These are phyloP conservation scores for Podilymbus podiceps DNA, from an alignment of 2,113 vertebrate genomes.

Conservation along the genomic window DNA sequence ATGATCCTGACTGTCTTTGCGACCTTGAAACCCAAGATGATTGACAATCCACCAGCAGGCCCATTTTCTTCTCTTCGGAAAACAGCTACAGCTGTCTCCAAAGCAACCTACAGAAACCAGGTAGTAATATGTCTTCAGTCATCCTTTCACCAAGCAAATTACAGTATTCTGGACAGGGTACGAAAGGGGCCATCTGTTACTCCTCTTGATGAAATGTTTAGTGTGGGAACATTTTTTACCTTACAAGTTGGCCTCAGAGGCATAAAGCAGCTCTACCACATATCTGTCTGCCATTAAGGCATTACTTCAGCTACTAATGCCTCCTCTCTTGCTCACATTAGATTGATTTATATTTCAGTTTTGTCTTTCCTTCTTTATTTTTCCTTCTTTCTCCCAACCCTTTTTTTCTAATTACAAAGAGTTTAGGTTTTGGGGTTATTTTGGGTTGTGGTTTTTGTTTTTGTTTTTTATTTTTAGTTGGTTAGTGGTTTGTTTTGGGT, in stretches of 20 bases:
- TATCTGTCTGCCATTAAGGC: background rate
- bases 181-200: conserved; percentile 19
- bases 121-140: background rate
- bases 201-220: conserved; percentile 13
- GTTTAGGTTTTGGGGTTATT: background rate
- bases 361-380: background rate
- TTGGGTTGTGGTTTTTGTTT: too few species aligned
- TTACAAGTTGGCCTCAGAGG: background rate
- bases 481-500: background rate
- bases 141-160: conserved; percentile 28
- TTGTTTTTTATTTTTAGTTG: background rate
- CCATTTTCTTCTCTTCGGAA: conserved; percentile 16
- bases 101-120: conserved; percentile 15
- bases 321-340: background rate
- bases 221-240: background rate
- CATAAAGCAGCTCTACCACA: background rate
- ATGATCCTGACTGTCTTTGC: background rate
- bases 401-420: background rate
- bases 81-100: background rate
- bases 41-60: background rate
- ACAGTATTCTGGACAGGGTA: background rate
- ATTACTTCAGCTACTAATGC: background rate
- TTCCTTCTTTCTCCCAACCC: background rate
- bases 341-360: background rate
- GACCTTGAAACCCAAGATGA: background rate